Evolutionary conservation across 2,113 vertebrate genomes (phyloP).

Genomic region (Planiliza haematocheilus): DNA sequence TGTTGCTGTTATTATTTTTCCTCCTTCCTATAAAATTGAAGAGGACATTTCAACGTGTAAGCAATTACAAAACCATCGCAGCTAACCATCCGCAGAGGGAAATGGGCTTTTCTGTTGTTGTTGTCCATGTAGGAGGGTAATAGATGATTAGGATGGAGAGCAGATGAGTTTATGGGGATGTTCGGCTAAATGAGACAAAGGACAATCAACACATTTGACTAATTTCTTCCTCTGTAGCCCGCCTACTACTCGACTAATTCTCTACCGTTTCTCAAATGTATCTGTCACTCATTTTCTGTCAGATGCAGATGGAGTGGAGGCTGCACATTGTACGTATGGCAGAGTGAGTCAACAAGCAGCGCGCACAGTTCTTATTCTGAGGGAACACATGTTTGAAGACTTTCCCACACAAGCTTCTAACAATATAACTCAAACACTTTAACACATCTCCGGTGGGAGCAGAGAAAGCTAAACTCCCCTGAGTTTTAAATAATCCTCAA

Average conservation of each 20-base stretch:
- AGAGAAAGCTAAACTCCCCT: conserved; percentile 40
- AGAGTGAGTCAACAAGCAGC: conserved; percentile 30
- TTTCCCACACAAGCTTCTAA: conserved; percentile 74
- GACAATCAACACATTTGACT: conserved; percentile 69
- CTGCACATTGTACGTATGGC: background rate
- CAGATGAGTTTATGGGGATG: conserved; percentile 62
- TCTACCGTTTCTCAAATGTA: conserved; percentile 5
- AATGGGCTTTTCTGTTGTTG: conserved; percentile 61
- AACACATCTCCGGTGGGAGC: conserved; percentile 64
- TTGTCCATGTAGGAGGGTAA: conserved; percentile 70
- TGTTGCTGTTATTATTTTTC: conserved; percentile 87
- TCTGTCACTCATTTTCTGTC: conserved; percentile 45
- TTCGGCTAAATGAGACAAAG: conserved; percentile 62
- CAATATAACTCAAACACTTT: conserved; percentile 72
- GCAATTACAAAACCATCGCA: conserved; percentile 71
- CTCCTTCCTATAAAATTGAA: conserved; percentile 80
- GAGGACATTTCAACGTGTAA: conserved; percentile 73
- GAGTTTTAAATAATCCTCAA: conserved; percentile 69
- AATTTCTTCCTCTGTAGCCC: conserved; percentile 67
- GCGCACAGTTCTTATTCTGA: conserved; percentile 41
- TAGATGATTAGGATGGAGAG: conserved; percentile 56
- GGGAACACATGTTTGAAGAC: conserved; percentile 50
- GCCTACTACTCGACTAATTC: conserved; percentile 55
- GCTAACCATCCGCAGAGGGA: conserved; percentile 53
- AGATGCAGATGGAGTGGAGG: conserved; percentile 45